A percentile compares a stretch with the other conserved stretches of the same genome.
These are phyloP conservation scores for Lepidocolaptes lacrymiger DNA, from an alignment of 2,797 vertebrate species.

Conservation along the genomic window DNA sequence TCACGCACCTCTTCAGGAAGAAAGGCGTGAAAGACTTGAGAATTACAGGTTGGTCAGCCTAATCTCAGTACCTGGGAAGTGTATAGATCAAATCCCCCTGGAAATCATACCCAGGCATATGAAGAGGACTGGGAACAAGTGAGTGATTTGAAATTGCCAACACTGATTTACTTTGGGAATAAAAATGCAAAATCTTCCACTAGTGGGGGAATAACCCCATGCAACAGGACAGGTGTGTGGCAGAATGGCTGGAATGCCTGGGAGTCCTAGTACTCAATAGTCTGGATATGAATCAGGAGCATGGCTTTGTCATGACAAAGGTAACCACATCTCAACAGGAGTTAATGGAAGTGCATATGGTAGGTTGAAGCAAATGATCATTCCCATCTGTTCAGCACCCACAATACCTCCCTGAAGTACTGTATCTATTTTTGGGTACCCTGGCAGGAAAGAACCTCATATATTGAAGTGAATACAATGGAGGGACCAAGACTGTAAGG, in stretches of 20 bases:
- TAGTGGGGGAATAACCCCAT: not conserved
- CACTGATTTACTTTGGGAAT: not conserved
- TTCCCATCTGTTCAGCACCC: not conserved
- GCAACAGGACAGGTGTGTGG: not conserved
- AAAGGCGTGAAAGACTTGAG: not conserved
- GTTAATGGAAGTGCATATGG: not conserved
- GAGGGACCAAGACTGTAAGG: not conserved
- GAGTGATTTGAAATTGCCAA: not conserved
- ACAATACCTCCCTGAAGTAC: not conserved
- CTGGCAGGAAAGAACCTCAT: not conserved
- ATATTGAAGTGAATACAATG: not conserved
- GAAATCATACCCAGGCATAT: not conserved
- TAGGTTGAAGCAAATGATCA: not conserved
- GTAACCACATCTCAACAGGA: not conserved
- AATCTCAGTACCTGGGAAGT: not conserved
- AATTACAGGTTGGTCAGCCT: not conserved
- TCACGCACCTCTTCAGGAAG: not conserved
- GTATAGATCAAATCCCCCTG: not conserved
- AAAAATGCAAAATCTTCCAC: not conserved
- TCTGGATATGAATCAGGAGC: not conserved
- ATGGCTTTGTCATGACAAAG: not conserved
- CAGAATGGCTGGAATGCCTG: not conserved
- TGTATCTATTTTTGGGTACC: not conserved
- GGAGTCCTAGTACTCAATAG: not conserved
- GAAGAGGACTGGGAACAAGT: not conserved